Base-by-base conservation (phyloP, 2,113 vertebrate species). In the Planiliza haematocheilus region DNA sequence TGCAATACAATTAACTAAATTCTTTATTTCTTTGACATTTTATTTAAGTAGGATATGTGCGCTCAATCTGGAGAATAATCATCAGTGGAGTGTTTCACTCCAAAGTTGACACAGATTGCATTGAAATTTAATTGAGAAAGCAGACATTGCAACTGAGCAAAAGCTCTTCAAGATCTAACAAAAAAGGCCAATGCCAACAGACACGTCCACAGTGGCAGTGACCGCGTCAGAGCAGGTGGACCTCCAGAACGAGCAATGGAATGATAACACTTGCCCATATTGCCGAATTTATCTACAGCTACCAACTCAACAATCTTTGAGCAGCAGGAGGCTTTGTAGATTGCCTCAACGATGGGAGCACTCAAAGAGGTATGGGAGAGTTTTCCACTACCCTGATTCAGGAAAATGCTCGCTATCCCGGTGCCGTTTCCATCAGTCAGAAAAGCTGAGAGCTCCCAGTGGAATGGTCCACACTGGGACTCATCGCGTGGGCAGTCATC, bases 241-340 rank as follows among this genome's bases (percentile, higher is more conserved):
- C 85, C 66, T 9, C 65, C 69, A 8, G 56, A 86, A 2, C 1
- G 72, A 41, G 36, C 60, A 11, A 92, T 91, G 10, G 83, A 88
- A 9, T 90, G 81, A 42, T 58, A 78, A 71, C 92, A 94, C 39
- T 43, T 91, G n/a, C 91, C 93, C 39, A 91, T 89, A 16, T 94
- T 94, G 34, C 92, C 90, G 24, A 82, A 74, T 52, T 89, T 77
- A 82, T 94, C 93, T 4, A 92, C 77, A 24, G 88, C 84, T 6
- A 85, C 16, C 12, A 94, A 20, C 52, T 89, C 85, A 2, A 92
- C 83, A n/a, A 77, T 77, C 37, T 88, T 85, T 0, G 92, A 90
- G 63, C 93, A 93, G 79, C 93, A 94, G 38, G 93, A 90, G 21
- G 89, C 81, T 1, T 39, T 88, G 76, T 91, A 93, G 12, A 43